Percentiles rank a stretch among this genome's conserved stretches.
Evolutionary conservation across 2,888 invertebrate genomes (phyloP).

Genomic region (Dugesia japonica): DNA sequence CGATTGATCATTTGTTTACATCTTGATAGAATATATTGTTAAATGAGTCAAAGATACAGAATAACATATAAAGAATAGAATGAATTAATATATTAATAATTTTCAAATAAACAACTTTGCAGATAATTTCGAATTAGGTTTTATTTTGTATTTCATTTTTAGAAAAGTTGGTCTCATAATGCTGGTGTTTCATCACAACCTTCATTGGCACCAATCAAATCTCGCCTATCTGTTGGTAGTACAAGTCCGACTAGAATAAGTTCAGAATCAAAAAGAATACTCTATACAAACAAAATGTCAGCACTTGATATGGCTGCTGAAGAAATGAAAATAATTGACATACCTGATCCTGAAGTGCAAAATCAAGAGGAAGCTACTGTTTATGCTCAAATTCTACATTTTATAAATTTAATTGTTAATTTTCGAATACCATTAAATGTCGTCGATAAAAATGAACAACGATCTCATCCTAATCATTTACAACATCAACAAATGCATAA

Average conservation of each 20-base stretch:
- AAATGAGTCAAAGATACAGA: no score
- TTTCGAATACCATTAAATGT: slow-evolving; percentile 29
- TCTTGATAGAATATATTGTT: no score
- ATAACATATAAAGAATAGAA: no score
- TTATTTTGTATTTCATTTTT: neutral
- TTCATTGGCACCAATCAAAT: neutral
- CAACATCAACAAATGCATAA: neutral
- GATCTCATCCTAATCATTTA: neutral
- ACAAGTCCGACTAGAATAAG: neutral
- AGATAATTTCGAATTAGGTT: no score
- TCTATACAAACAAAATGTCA: slow-evolving; percentile 28
- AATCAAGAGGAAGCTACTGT: slow-evolving; percentile 32
- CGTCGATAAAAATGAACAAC: slow-evolving; percentile 8
- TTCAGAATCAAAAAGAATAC: slow-evolving; percentile 1
- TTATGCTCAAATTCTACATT: slow-evolving; percentile 32
- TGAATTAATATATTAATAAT: no score
- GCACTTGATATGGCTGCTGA: slow-evolving; percentile 29
- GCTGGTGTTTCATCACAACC: neutral
- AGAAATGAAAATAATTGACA: slow-evolving; percentile 23
- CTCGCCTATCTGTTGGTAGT: neutral
- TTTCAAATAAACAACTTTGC: no score
- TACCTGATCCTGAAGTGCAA: neutral
- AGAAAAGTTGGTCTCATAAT: slow-evolving; percentile 14
- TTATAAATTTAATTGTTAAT: slow-evolving; percentile 32
- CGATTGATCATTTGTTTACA: no score